Evolutionary conservation across 1,140 invertebrate genomes (phyloP).

Genomic region (Leptopilina boulardi): DNA sequence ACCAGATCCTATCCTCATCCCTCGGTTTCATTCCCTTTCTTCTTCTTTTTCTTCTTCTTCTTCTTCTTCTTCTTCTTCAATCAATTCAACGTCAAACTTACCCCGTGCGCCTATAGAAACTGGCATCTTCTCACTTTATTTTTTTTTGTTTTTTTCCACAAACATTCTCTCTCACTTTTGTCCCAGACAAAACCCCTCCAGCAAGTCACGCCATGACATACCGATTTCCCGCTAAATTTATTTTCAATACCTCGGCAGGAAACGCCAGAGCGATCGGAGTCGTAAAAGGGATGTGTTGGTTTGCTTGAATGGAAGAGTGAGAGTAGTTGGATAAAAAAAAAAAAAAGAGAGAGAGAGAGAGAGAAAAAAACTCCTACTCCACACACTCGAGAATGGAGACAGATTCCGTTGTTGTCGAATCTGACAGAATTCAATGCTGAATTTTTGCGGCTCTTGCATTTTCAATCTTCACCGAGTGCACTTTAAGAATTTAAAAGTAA

Average conservation of each 20-base stretch:
- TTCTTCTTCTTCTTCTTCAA: slow-evolving; percentile 46
- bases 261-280: slow-evolving; percentile 2
- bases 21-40: background rate
- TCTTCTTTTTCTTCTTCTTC: no score
- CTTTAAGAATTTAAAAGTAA: slow-evolving; percentile 21
- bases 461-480: background rate
- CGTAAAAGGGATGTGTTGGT: slow-evolving; percentile 7
- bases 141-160: slow-evolving; percentile 25
- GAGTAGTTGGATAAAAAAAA: no score
- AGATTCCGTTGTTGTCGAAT: background rate
- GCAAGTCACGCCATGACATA: slow-evolving; percentile 67
- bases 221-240: slow-evolving; percentile 67
- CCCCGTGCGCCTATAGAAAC: slow-evolving; percentile 47
- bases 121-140: slow-evolving; percentile 45
- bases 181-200: slow-evolving; percentile 13
- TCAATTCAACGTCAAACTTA: slow-evolving; percentile 70
- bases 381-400: background rate
- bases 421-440: background rate
- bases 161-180: slow-evolving; percentile 3
- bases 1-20: slow-evolving; percentile 40
- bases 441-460: slow-evolving; percentile 1
- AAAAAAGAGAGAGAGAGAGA: no score
- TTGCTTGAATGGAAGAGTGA: background rate
- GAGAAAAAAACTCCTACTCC: no score
- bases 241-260: slow-evolving; percentile 56